Percentiles rank a stretch among this genome's conserved stretches.
Conservation (phyloP, 37 sponge, comb jelly and placozoan species). For the Crambe crambe region DNA sequence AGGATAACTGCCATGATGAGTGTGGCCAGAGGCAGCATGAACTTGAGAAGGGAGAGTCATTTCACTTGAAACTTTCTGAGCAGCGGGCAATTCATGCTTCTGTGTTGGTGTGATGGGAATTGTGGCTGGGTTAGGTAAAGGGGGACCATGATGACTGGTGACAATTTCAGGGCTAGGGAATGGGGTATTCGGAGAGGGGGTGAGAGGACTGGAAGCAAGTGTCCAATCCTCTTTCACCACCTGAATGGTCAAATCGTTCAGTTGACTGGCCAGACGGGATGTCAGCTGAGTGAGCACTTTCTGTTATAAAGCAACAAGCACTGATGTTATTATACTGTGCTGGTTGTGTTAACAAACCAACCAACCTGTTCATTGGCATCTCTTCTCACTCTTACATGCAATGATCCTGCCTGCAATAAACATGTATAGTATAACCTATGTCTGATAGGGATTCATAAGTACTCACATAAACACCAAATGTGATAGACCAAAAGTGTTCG, state of each 20-base stretch:
- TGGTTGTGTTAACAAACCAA: neutral
- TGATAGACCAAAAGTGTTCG: conserved; percentile 91
- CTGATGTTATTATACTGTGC: too few species aligned
- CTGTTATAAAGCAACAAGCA: too few species aligned
- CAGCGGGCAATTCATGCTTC: neutral
- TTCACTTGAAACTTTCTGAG: neutral
- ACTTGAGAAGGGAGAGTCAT: neutral
- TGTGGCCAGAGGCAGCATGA: neutral
- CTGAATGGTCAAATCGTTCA: conserved; percentile 88
- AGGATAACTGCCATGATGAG: neutral
- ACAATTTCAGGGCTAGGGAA: neutral
- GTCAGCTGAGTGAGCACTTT: conserved; percentile 81
- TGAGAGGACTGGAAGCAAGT: conserved; percentile 30
- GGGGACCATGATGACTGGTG: neutral
- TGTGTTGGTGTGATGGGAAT: neutral
- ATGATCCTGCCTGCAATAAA: conserved; percentile 74
- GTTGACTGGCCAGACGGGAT: conserved; percentile 63
- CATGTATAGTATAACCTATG: neutral
- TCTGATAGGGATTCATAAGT: neutral
- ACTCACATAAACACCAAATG: conserved; percentile 83
- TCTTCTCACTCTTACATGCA: conserved; percentile 84
- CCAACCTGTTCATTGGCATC: conserved; percentile 90
- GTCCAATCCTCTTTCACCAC: conserved; percentile 89
- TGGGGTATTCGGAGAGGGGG: neutral
- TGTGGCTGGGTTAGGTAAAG: neutral